phyloP scores from a whole-genome alignment of 2,113 vertebrate species.

The Lepisosteus osseus region DNA sequence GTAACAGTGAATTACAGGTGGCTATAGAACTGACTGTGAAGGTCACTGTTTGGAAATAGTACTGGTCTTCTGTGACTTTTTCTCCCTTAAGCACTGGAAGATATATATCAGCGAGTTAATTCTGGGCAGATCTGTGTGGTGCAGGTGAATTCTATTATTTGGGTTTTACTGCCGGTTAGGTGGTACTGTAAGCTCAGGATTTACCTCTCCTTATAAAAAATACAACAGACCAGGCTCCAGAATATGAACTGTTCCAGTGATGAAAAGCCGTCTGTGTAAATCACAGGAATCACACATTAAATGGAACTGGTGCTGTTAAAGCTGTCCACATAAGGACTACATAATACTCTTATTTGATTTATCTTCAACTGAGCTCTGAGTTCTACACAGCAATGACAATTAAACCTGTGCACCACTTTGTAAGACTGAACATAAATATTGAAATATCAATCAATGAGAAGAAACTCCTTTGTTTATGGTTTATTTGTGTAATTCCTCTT shows the following conservation, averaged over 20 bases:
- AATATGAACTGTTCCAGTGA: not conserved
- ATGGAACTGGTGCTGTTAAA: conserved; percentile 13
- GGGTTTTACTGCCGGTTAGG: conserved; percentile 6
- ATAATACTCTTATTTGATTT: conserved; percentile 38
- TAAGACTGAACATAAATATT: no score
- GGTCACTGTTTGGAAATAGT: not conserved
- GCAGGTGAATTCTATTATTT: conserved; percentile 10
- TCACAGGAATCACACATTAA: conserved; percentile 33
- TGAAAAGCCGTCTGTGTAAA: conserved; percentile 22
- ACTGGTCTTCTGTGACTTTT: no score
- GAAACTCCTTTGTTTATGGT: no score
- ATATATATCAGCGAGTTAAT: conserved; percentile 6
- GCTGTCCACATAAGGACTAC: conserved; percentile 11
- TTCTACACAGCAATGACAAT: no score
- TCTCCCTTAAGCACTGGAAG: not conserved
- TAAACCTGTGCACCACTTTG: no score
- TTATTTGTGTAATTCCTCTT: no score
- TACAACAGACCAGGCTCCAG: not conserved
- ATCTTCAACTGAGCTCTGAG: conserved; percentile 28
- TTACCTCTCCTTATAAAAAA: conserved; percentile 12
- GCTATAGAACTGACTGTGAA: no score
- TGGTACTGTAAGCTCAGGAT: conserved; percentile 16
- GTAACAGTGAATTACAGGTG: conserved; percentile 1
- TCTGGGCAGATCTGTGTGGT: not conserved
- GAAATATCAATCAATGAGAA: no score